Base-by-base conservation (phyloP, 1,140 invertebrate species). In the Gonioctena quinquepunctata region DNA sequence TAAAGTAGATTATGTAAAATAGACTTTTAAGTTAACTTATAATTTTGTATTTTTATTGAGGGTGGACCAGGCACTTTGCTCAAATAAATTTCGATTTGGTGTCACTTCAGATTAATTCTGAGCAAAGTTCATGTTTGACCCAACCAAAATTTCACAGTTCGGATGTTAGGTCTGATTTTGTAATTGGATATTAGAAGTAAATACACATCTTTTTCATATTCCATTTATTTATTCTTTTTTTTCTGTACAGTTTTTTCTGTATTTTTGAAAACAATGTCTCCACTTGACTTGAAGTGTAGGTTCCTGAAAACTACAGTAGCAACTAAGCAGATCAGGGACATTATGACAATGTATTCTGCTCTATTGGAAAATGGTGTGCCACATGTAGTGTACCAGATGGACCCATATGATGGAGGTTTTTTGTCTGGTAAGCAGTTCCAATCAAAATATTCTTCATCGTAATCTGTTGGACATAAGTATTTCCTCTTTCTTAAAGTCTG, bases 321-420 rank as follows among this genome's bases (percentile, higher is more conserved):
- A 5, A 76, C 19, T 25, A 80, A 22, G 28, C 66, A 66, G 49
- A 81, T 71, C 22, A 77, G 28, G 16, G 60, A 68, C 2, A 75
- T 71, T 21, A 80, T 76, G 0, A 57, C 49, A 22, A 78, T 77
- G 28, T 77, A 76, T 75, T 80, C 80, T 1, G 74, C 70, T 57
- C 70, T 66, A 62, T 81, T 81, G 52, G 73, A 65, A 77, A 91
- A 93, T 0, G 88, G 87, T 5, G 89, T 93, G 21, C 93, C 93
- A 80, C 93, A 95, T 49, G 91, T 88, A n/a, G 90, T 90, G 78
- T 94, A 95, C 92, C 92, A 94, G 19, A 84, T 83, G 4, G 86
- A 78, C 5, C 87, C 87, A 62, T 85, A 71, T 5, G 76, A 75
- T 7, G 89, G 88, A 1, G 76, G 72, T 67, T 85, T 83, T 21